phyloP scores from a whole-genome alignment of 1,140 invertebrate species.

The Lepidurus apus region DNA sequence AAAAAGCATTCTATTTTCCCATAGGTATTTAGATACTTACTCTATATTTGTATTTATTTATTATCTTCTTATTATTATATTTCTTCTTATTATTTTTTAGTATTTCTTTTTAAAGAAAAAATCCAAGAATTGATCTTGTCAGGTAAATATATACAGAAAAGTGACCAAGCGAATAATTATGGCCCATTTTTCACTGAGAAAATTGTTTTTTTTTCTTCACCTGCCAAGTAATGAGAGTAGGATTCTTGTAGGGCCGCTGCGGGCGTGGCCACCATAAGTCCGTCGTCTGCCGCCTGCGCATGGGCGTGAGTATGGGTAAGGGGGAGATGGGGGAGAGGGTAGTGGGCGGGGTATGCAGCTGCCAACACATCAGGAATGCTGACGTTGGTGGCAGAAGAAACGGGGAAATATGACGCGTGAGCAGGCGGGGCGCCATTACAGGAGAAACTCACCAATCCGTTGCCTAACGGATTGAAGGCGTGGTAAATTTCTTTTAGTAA shows the following conservation, averaged over 20 bases:
- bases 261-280: constrained; percentile 7
- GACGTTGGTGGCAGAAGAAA: not conserved
- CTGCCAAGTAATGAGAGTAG: constrained; percentile 13
- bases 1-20: no score
- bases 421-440: constrained; percentile 12
- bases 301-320: not conserved
- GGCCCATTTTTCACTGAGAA: not conserved
- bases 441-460: constrained; percentile 7
- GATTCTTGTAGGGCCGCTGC: not conserved
- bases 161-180: not conserved
- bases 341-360: not conserved
- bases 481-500: not conserved
- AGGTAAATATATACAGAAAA: no score
- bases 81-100: no score
- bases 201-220: not conserved
- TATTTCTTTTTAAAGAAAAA: no score
- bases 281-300: not conserved
- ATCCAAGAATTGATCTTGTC: no score
- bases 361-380: not conserved
- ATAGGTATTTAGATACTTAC: no score
- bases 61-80: no score
- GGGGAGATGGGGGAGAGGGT: not conserved
- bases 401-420: constrained; percentile 6
- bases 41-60: no score
- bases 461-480: not conserved